A percentile compares a stretch with the other conserved stretches of the same genome.
These are phyloP conservation scores for Cricetomys ansorgei DNA, from an alignment of 2,113 vertebrate species.

Conservation along the genomic window DNA sequence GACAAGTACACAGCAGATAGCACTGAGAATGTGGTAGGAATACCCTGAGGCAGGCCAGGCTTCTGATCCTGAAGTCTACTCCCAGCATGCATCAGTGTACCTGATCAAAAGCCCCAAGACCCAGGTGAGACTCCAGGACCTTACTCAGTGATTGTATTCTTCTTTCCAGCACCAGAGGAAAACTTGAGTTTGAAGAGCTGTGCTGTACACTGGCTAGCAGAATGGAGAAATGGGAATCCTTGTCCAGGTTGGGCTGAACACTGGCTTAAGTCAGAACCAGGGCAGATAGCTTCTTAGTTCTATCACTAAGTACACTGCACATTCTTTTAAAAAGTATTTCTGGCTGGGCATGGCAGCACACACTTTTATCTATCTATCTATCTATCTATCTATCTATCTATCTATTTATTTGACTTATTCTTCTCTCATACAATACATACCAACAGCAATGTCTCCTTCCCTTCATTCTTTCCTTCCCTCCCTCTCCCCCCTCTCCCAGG, in stretches of 20 bases:
- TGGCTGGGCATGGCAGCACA: no score
- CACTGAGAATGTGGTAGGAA: background rate
- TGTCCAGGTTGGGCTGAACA: background rate
- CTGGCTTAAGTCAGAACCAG: background rate
- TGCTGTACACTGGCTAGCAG: background rate
- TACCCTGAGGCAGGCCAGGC: background rate
- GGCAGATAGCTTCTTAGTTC: background rate
- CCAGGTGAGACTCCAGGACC: background rate
- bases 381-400: no score
- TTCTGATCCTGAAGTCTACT: background rate
- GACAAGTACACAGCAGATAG: background rate
- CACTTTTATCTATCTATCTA: no score
- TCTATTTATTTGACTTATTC: no score
- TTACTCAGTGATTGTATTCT: background rate
- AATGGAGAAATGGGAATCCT: background rate
- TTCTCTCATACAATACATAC: no score
- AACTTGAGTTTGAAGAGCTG: background rate
- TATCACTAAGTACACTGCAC: background rate
- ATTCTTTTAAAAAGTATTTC: constrained; percentile 29
- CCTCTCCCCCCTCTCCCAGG: no score
- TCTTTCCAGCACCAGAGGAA: background rate
- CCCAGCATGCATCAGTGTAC: background rate
- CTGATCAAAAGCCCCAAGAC: background rate
- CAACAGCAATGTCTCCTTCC: no score
- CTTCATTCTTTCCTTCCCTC: no score